Evolutionary conservation across 2,888 invertebrate genomes (phyloP).

Genomic region (Drosophila peninsularis): DNA sequence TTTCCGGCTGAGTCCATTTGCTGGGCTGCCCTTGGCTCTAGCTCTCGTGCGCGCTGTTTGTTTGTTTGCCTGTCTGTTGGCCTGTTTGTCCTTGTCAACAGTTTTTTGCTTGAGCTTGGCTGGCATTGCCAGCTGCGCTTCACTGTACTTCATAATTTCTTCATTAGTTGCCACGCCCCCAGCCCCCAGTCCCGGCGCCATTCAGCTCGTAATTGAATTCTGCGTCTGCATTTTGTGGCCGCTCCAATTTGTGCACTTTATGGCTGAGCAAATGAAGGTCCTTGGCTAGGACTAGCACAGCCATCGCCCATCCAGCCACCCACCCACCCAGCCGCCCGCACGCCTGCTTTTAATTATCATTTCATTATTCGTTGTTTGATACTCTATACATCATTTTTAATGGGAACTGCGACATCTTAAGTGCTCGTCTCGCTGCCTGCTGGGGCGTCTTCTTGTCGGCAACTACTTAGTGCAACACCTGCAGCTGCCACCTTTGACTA

Average conservation of each 20-base stretch:
- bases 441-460: slow-evolving; percentile 10
- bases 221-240: slow-evolving; percentile 68
- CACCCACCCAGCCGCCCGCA: background rate
- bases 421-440: slow-evolving; percentile 39
- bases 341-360: slow-evolving; percentile 69
- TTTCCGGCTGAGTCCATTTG: slow-evolving; percentile 37
- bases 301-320: background rate
- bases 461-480: slow-evolving; percentile 26
- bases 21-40: slow-evolving; percentile 9
- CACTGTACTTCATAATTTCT: slow-evolving; percentile 77
- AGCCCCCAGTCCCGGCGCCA: slow-evolving; percentile 4
- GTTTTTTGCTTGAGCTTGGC: slow-evolving; percentile 20
- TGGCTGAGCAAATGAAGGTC: slow-evolving; percentile 26
- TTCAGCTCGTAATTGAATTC: slow-evolving; percentile 45
- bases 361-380: slow-evolving; percentile 69
- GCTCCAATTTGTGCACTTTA: slow-evolving; percentile 67
- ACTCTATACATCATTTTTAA: slow-evolving; percentile 70
- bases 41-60: background rate
- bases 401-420: slow-evolving; percentile 67
- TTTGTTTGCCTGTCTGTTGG: slow-evolving; percentile 12
- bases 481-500: slow-evolving; percentile 42
- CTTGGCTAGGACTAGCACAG: slow-evolving; percentile 4
- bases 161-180: slow-evolving; percentile 51
- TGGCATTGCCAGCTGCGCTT: slow-evolving; percentile 33
- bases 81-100: slow-evolving; percentile 7